These are phyloP conservation scores for Stylophora pistillata DNA, from an alignment of 64 coral and sea anemone species.

Conservation along the genomic window DNA sequence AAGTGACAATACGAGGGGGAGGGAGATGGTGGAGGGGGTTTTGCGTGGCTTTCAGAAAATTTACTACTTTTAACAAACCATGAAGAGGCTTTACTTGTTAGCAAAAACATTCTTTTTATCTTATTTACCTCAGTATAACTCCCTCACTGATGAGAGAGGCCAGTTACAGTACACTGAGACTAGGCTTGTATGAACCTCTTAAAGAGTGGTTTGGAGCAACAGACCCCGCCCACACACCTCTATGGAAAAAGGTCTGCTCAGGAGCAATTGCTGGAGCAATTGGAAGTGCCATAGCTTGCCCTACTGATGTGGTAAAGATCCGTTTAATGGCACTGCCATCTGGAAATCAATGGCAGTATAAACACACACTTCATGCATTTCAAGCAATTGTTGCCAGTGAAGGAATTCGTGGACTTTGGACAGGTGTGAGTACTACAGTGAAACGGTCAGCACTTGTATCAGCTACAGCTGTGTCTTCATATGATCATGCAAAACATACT, in stretches of 20 bases:
- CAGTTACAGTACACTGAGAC: constrained; percentile 61
- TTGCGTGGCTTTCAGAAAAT: too few relatives aligned
- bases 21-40: too few relatives aligned
- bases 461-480: constrained; percentile 73
- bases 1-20: too few relatives aligned
- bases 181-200: constrained; percentile 74
- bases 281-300: constrained; percentile 72
- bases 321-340: constrained; percentile 55
- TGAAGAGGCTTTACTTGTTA: not conserved
- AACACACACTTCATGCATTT: constrained; percentile 68
- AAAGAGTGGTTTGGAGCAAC: constrained; percentile 71
- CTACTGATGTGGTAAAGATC: constrained; percentile 76
- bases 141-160: constrained; percentile 70
- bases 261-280: constrained; percentile 70
- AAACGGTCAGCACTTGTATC: constrained; percentile 80
- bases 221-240: constrained; percentile 56
- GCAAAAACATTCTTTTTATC: not conserved
- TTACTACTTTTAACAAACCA: too few relatives aligned
- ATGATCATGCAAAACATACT: constrained; percentile 75
- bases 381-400: constrained; percentile 58
- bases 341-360: constrained; percentile 52
- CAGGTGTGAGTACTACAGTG: constrained; percentile 75
- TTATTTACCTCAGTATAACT: constrained; percentile 21
- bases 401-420: constrained; percentile 75
- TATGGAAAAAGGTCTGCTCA: constrained; percentile 73